Percentiles rank a stretch among this genome's conserved stretches.
These are phyloP conservation scores for Achroia grisella DNA, from an alignment of 1,140 invertebrate genomes.

Conservation along the genomic window DNA sequence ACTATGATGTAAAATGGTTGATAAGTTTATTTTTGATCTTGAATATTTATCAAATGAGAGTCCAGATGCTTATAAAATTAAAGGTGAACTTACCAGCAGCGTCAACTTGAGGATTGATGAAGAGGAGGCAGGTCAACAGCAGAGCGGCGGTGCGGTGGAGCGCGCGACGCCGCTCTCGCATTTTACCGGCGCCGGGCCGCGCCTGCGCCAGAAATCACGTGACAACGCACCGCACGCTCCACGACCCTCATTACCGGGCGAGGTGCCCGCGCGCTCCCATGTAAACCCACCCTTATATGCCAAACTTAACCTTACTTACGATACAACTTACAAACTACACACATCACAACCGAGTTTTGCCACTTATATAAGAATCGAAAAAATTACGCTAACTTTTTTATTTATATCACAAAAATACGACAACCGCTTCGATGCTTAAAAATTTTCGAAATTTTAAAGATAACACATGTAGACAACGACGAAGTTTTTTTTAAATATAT, in stretches of 20 bases:
- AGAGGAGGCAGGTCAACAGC: conserved; percentile 56
- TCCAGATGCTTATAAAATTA: conserved; percentile 15
- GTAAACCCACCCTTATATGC: conserved; percentile 14
- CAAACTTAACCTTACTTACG: conserved; percentile 29
- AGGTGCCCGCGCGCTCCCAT: conserved; percentile 16
- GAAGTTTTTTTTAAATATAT: conserved; percentile 26
- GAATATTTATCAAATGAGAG: conserved; percentile 26
- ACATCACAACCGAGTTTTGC: conserved; percentile 72
- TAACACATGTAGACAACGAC: conserved; percentile 59
- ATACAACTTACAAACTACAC: conserved; percentile 56
- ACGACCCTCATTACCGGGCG: conserved; percentile 19
- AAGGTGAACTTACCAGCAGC: conserved; percentile 48
- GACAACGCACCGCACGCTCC: conserved; percentile 46
- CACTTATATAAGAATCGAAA: conserved; percentile 38
- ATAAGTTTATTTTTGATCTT: background rate
- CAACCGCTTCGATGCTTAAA: conserved; percentile 70
- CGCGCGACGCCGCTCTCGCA: conserved; percentile 61
- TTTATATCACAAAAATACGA: conserved; percentile 70
- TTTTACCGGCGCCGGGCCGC: conserved; percentile 65
- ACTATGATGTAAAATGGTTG: background rate
- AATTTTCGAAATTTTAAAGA: conserved; percentile 45
- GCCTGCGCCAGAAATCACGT: conserved; percentile 63
- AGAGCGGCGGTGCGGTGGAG: conserved; percentile 56
- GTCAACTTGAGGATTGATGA: conserved; percentile 54
- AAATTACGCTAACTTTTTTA: conserved; percentile 32